A percentile compares a stretch with the other conserved stretches of the same genome.
These are phyloP conservation scores for Gouania willdenowi DNA, from an alignment of 2,797 vertebrate genomes.

Conservation along the genomic window DNA sequence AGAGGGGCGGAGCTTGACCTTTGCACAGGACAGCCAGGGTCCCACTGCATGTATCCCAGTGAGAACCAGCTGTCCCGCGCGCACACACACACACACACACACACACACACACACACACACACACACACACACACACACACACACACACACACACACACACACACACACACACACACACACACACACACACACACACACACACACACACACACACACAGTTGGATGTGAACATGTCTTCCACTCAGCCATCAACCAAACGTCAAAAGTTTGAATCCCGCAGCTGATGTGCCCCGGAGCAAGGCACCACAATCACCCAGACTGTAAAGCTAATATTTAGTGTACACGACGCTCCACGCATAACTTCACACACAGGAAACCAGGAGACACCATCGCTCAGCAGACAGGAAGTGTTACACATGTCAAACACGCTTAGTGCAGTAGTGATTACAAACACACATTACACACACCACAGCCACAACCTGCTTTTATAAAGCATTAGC, in stretches of 20 bases:
- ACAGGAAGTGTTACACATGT: too few relatives aligned
- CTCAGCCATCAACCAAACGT: conserved; percentile 20
- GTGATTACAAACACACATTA: too few relatives aligned
- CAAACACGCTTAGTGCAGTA: too few relatives aligned
- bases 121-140: not conserved
- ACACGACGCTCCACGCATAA: too few relatives aligned
- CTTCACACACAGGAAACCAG: too few relatives aligned
- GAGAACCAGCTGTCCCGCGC: conserved; percentile 54
- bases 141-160: not conserved
- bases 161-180: not conserved
- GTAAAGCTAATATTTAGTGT: too few relatives aligned
- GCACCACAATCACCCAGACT: too few relatives aligned
- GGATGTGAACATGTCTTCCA: not conserved
- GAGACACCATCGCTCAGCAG: too few relatives aligned
- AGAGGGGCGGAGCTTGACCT: conserved; percentile 59
- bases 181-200: not conserved
- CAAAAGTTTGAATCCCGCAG: conserved; percentile 25
- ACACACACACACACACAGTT: not conserved
- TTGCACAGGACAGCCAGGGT: conserved; percentile 24
- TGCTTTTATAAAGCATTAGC: too few relatives aligned
- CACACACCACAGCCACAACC: too few relatives aligned
- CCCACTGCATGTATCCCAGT: not conserved
- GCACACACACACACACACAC: not conserved
- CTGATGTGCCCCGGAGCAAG: conserved; percentile 2
- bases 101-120: not conserved